A percentile compares a stretch with the other conserved stretches of the same genome.
phyloP scores from a whole-genome alignment of 2,888 invertebrate genomes.

The Archips xylosteana region DNA sequence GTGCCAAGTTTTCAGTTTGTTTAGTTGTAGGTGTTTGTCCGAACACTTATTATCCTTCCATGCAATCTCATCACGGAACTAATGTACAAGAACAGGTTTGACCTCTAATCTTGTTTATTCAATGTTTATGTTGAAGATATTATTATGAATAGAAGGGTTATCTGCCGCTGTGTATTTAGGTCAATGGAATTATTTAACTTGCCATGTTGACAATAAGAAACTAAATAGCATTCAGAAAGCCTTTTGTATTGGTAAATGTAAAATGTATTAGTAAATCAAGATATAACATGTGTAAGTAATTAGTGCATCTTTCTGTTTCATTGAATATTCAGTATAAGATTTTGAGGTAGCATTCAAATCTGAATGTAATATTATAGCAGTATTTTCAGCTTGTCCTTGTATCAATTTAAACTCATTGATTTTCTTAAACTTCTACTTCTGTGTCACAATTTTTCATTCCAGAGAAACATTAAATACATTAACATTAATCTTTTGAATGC shows the following conservation, averaged over 20 bases:
- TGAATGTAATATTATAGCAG: too few species aligned
- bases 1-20: conserved; percentile 44
- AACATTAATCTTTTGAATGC: too few species aligned
- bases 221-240: conserved; percentile 11
- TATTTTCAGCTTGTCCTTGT: too few species aligned
- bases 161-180: conserved; percentile 55
- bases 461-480: too few species aligned
- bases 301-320: too few species aligned
- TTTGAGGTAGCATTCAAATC: too few species aligned
- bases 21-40: conserved; percentile 56
- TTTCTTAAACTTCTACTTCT: too few species aligned
- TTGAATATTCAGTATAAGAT: too few species aligned
- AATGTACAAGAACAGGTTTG: conserved; percentile 63
- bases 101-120: conserved; percentile 68
- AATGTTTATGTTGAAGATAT: conserved; percentile 58
- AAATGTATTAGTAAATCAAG: background rate
- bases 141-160: conserved; percentile 56
- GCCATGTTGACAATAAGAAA: conserved; percentile 19
- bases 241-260: background rate
- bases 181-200: conserved; percentile 50
- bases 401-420: too few species aligned
- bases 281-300: background rate
- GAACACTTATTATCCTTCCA: conserved; percentile 59
- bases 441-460: too few species aligned
- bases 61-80: conserved; percentile 66